Evolutionary conservation across 2,797 vertebrate genomes (phyloP).

Genomic region (Scleropages formosus): DNA sequence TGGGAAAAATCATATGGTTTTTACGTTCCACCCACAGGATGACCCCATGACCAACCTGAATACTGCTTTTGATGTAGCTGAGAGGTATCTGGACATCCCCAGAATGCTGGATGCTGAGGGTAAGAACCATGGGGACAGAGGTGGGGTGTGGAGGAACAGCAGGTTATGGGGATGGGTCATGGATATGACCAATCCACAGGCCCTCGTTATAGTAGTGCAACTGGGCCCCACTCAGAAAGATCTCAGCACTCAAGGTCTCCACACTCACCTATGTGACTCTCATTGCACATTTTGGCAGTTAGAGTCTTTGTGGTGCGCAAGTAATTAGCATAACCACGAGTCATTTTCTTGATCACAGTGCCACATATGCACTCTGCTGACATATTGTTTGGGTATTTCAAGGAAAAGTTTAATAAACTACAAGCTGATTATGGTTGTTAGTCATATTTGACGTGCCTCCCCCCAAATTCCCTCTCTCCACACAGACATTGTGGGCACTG

Average conservation of each 20-base stretch:
- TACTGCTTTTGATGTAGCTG: slow-evolving; percentile 72
- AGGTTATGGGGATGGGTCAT: background rate
- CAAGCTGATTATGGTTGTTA: background rate
- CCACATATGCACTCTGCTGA: background rate
- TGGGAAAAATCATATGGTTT: too few species aligned
- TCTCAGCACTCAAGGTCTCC: background rate
- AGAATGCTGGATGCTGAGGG: slow-evolving; percentile 76
- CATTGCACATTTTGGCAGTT: too few species aligned
- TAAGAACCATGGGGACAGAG: slow-evolving; percentile 40
- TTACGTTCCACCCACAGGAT: slow-evolving; percentile 48
- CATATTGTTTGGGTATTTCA: slow-evolving; percentile 4
- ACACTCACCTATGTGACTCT: background rate
- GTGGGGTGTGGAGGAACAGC: background rate
- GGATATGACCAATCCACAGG: background rate
- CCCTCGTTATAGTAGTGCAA: background rate
- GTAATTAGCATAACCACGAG: background rate
- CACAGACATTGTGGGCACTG: slow-evolving; percentile 86
- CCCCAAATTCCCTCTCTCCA: slow-evolving; percentile 62
- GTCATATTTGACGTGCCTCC: slow-evolving; percentile 34
- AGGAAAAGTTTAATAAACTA: background rate
- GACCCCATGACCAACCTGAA: slow-evolving; percentile 72
- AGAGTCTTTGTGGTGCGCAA: too few species aligned
- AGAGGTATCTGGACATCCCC: slow-evolving; percentile 70
- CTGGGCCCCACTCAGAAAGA: background rate
- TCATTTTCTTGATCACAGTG: background rate